phyloP scores from a whole-genome alignment of 2,888 invertebrate genomes.

The Cactoblastis cactorum region DNA sequence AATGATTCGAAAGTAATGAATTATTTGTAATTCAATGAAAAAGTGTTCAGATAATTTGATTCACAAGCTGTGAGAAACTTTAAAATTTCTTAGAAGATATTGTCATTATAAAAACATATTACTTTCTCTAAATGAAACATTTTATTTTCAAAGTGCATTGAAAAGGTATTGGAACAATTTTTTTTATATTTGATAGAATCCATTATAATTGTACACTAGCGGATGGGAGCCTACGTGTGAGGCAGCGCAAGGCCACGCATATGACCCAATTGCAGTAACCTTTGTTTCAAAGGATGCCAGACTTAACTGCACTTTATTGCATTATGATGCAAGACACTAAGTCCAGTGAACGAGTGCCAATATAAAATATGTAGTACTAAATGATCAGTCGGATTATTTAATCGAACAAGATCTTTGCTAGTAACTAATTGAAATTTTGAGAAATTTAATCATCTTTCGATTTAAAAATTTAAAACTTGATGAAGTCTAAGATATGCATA shows the following conservation, averaged over 20 bases:
- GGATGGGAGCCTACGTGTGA: conserved; percentile 47
- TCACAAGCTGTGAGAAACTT: no score
- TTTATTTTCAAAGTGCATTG: no score
- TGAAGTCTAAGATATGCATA: no score
- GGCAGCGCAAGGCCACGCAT: conserved; percentile 54
- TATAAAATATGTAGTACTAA: not conserved
- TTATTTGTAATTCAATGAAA: no score
- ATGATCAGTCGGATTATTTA: conserved; percentile 7
- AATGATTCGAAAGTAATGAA: no score
- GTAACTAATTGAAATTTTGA: not conserved
- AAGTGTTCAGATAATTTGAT: no score
- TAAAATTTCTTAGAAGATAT: no score
- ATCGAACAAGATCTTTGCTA: not conserved
- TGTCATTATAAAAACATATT: no score
- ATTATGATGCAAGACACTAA: conserved; percentile 14
- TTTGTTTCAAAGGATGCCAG: conserved; percentile 53
- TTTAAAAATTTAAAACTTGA: not conserved
- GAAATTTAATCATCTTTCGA: no score
- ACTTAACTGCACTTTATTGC: conserved; percentile 46
- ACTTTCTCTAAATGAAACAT: no score
- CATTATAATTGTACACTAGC: conserved; percentile 20
- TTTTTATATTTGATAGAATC: not conserved
- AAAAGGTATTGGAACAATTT: not conserved
- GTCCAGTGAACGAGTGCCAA: not conserved
- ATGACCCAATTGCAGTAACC: conserved; percentile 71